Conservation (phyloP, 2,797 vertebrate genomes). For the Mallotus villosus region DNA sequence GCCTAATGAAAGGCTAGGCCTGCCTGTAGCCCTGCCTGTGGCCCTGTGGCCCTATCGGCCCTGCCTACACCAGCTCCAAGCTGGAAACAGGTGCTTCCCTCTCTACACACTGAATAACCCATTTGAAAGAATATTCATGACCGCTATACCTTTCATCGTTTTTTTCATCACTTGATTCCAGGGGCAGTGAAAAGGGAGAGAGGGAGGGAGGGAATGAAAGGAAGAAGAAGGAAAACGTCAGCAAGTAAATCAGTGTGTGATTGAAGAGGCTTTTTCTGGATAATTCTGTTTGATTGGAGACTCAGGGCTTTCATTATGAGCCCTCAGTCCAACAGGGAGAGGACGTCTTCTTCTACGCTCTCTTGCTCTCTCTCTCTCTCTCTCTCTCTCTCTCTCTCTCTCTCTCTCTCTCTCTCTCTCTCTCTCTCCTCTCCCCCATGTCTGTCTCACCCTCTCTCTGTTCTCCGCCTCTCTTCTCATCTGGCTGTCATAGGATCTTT, state of each 20-base stretch:
- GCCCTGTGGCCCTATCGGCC: constrained; percentile 14
- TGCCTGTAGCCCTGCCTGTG: constrained; percentile 37
- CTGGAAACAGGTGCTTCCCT: constrained; percentile 49
- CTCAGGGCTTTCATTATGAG: constrained; percentile 75
- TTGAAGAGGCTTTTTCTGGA: constrained; percentile 79
- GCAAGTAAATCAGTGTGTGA: constrained; percentile 76
- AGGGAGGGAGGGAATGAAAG: constrained; percentile 33
- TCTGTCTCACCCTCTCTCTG: neutral
- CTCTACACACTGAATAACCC: constrained; percentile 32
- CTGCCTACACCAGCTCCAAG: constrained; percentile 27
- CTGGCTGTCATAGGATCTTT: neutral
- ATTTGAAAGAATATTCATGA: constrained; percentile 81
- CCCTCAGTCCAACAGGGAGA: constrained; percentile 23
- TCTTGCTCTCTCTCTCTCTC: neutral
- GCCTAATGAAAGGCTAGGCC: constrained; percentile 54
- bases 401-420: constrained; percentile 20
- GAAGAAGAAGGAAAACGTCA: constrained; percentile 51
- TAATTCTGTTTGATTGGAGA: constrained; percentile 88
- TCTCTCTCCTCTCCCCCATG: neutral
- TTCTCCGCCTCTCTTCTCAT: neutral
- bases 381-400: constrained; percentile 31
- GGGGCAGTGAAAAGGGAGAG: constrained; percentile 5
- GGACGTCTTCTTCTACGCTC: neutral
- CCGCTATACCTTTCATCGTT: constrained; percentile 58
- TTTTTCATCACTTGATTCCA: constrained; percentile 31